A percentile compares a stretch with the other conserved stretches of the same genome.
These are phyloP conservation scores for Pristionchus maxplancki DNA, from an alignment of 2,888 invertebrate species.

Conservation along the genomic window DNA sequence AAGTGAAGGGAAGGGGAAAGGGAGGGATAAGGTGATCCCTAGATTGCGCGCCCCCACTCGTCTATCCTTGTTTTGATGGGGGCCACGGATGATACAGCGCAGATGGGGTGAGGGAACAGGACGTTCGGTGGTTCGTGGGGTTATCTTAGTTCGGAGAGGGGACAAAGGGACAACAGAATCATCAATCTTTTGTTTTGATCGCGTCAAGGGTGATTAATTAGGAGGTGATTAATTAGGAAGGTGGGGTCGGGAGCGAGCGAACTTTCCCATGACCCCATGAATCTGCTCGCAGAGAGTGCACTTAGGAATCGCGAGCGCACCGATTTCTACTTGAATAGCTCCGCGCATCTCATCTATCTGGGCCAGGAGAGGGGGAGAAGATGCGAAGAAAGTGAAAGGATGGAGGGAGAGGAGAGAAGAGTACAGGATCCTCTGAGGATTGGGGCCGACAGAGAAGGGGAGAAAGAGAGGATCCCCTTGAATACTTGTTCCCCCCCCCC, in stretches of 20 bases:
- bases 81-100: background rate
- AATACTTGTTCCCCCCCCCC: slow-evolving; percentile 47
- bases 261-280: slow-evolving; percentile 13
- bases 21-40: background rate
- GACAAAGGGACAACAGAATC: no score
- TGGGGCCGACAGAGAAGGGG: slow-evolving; percentile 5
- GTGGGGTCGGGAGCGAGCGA: background rate
- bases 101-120: background rate
- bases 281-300: background rate
- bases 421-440: slow-evolving; percentile 36
- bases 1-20: background rate
- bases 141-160: no score
- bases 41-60: background rate
- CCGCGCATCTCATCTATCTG: background rate
- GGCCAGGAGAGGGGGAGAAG: background rate
- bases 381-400: background rate
- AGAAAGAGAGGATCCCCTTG: slow-evolving; percentile 36
- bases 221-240: no score
- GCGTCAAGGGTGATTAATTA: background rate
- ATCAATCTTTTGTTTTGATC: background rate
- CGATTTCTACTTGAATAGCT: slow-evolving; percentile 36
- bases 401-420: slow-evolving; percentile 37
- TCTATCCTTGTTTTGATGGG: slow-evolving; percentile 5
- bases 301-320: background rate
- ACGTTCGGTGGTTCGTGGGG: no score